Evolutionary conservation across 2,113 vertebrate genomes (phyloP), one percentile per base, ranked within the genome.

Genomic region (Ceyx cyanopectus): DNA sequence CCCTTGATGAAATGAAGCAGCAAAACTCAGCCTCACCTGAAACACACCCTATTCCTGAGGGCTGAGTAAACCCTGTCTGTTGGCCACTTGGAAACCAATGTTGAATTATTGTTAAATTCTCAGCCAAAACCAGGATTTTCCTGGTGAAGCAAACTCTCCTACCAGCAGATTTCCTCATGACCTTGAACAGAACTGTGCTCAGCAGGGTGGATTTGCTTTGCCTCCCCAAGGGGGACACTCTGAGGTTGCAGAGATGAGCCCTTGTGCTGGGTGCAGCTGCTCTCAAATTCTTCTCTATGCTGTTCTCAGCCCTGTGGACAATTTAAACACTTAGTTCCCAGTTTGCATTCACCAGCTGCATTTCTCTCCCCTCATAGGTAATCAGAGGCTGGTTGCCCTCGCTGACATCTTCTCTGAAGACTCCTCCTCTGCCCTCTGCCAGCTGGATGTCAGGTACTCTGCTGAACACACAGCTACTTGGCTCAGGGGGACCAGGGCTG

Each of bases 361-460:
- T 95, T 85, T 89, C 40, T 89, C 45, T 87, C 13, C 23, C 23
- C n/a, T 88, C 37, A n/a, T 74, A 99, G 99, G 99, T 24, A 98
- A 98, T 88, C 96, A 98, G 27, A 97, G 98, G 57, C 96, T 98
- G 30, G 86, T 97, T 61, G 98, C 97, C 37, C 94, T 99, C 79
- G 98, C 98, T 58, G 98, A 98, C 56, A 97, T 99, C 61, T 99
- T 98, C 96, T 98, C 98, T 50, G 97, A 98, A 92, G 88, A 98
- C 75, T 98, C 98, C 21, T 96, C 97, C 6, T 98, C 98, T 93
- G 97, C 97, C 34, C 96, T 99, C 69, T 97, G 96, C 85, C 97
- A 97, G 53, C 95, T 99, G 66, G 98, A 99, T 92, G 97, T 99
- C 96, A 99, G 99, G 99, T 99, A 98, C 45, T 78, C 10, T 78